Evolutionary conservation across 2,888 invertebrate genomes (phyloP).

Genomic region (Athalia rosae): DNA sequence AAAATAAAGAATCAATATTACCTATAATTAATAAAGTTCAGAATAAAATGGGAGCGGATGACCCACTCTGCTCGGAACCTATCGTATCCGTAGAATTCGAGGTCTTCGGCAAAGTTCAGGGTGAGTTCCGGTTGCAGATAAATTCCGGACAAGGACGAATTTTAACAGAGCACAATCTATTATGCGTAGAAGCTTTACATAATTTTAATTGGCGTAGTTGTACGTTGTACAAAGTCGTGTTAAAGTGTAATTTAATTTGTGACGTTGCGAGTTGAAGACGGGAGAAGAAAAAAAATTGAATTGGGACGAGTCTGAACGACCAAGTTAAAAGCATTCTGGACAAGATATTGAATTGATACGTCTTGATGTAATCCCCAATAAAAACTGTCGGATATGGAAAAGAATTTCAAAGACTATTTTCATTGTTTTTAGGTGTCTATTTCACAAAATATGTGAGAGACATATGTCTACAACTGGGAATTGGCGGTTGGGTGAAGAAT

Average conservation of each 20-base stretch:
- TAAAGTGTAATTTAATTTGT: too few species aligned
- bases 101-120: conserved; percentile 93
- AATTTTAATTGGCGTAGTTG: too few species aligned
- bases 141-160: conserved; percentile 36
- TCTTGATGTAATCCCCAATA: neutral
- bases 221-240: too few species aligned
- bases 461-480: conserved; percentile 82
- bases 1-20: conserved; percentile 29
- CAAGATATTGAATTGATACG: too few species aligned
- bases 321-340: too few species aligned
- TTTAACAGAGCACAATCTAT: conserved; percentile 1
- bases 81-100: conserved; percentile 91
- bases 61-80: conserved; percentile 74
- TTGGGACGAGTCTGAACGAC: too few species aligned
- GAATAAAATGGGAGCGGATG: conserved; percentile 76
- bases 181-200: neutral
- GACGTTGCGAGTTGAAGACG: too few species aligned
- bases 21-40: conserved; percentile 27
- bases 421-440: conserved; percentile 81
- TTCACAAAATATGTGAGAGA: conserved; percentile 93
- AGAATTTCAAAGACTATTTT: neutral
- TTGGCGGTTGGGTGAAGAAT: conserved; percentile 95
- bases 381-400: neutral
- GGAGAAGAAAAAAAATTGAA: too few species aligned
- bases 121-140: conserved; percentile 74